Conservation (phyloP, 1,140 invertebrate genomes). For the Whitmania pigra region DNA sequence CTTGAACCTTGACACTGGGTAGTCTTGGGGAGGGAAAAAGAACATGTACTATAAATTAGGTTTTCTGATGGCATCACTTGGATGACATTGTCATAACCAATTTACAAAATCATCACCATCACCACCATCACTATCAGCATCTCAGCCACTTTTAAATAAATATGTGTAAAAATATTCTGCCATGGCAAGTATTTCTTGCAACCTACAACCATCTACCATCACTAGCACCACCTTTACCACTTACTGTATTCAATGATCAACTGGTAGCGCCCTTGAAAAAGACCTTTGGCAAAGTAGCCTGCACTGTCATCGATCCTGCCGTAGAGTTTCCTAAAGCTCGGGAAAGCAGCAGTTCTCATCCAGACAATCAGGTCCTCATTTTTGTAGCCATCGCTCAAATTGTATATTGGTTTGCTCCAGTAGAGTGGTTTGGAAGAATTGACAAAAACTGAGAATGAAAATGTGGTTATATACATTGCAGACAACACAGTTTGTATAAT, state of each 20-base stretch:
- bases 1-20: constrained; percentile 75
- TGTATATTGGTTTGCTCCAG: constrained; percentile 65
- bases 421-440: constrained; percentile 45
- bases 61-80: too few species aligned
- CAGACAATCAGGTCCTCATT: constrained; percentile 96
- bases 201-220: not conserved
- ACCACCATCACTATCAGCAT: too few species aligned
- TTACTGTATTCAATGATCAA: constrained; percentile 61
- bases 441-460: not conserved
- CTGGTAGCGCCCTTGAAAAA: constrained; percentile 62
- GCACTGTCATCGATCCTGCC: constrained; percentile 49
- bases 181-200: not conserved
- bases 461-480: too few species aligned
- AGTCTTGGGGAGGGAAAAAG: constrained; percentile 50
- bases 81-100: too few species aligned
- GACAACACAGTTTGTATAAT: too few species aligned
- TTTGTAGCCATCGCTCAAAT: constrained; percentile 84
- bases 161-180: too few species aligned
- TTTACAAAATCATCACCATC: too few species aligned
- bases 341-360: constrained; percentile 93
- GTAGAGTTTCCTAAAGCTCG: constrained; percentile 87
- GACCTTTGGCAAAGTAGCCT: constrained; percentile 51
- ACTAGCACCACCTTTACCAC: constrained; percentile 17
- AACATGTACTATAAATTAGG: too few species aligned
- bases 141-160: too few species aligned